These are phyloP conservation scores for Sinotaia quadrata DNA, from an alignment of 2,888 invertebrate genomes.

Conservation along the genomic window DNA sequence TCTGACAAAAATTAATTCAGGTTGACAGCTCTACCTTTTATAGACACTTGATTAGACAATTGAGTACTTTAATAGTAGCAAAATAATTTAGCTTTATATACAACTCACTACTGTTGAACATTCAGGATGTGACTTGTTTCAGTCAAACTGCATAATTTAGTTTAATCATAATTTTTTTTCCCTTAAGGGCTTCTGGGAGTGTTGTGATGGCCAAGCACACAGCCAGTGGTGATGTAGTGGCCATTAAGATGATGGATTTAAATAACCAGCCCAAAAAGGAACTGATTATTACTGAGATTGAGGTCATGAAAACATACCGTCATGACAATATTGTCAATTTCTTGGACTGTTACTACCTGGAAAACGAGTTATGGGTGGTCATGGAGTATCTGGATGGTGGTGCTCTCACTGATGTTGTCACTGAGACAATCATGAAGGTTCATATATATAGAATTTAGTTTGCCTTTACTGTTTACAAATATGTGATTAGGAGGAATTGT, in stretches of 20 bases:
- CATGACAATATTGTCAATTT: slow-evolving; percentile 97
- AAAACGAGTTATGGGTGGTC: slow-evolving; percentile 94
- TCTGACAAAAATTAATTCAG: too few species aligned
- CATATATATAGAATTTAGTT: too few species aligned
- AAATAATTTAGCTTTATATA: too few species aligned
- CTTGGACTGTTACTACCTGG: slow-evolving; percentile 91
- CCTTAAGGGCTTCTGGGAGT: slow-evolving; percentile 84
- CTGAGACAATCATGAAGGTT: slow-evolving; percentile 92
- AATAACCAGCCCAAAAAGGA: slow-evolving; percentile 96
- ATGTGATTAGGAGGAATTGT: too few species aligned
- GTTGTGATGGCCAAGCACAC: slow-evolving; percentile 91
- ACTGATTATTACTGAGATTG: slow-evolving; percentile 93
- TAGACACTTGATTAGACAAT: too few species aligned
- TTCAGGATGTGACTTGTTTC: too few species aligned
- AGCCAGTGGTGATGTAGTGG: slow-evolving; percentile 82
- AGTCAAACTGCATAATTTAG: too few species aligned
- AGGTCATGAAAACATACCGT: slow-evolving; percentile 76
- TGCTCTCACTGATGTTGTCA: slow-evolving; percentile 95
- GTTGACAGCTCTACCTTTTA: too few species aligned
- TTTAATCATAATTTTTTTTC: too few species aligned
- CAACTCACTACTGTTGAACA: too few species aligned
- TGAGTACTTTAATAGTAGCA: too few species aligned
- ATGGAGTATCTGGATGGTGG: slow-evolving; percentile 93
- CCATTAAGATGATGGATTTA: slow-evolving; percentile 96
- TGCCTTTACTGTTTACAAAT: too few species aligned